Evolutionary conservation across 2,797 vertebrate genomes (phyloP).

Genomic region (Bradypus variegatus): DNA sequence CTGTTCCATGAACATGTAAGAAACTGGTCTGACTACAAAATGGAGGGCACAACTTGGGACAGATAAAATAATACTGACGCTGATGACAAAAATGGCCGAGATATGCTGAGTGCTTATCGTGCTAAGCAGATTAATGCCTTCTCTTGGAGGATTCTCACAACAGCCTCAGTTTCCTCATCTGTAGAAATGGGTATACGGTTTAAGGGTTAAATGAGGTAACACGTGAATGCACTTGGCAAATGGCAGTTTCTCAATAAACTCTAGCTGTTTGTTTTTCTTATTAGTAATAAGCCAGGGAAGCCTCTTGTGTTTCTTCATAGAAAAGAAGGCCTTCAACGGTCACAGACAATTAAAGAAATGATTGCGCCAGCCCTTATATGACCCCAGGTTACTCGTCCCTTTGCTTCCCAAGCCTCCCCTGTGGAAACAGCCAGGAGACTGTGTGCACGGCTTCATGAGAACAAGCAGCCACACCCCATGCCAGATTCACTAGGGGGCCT

Average conservation of each 20-base stretch:
- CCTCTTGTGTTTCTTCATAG: conserved; percentile 18
- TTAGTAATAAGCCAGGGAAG: conserved; percentile 10
- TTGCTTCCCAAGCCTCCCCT: neutral
- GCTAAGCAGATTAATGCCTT: neutral
- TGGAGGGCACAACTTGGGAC: neutral
- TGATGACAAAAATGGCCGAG: neutral
- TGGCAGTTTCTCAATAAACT: conserved; percentile 17
- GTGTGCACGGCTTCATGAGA: neutral
- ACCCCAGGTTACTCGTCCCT: conserved; percentile 3
- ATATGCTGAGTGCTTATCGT: neutral
- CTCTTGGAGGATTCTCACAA: neutral
- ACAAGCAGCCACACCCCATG: neutral
- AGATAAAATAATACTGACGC: neutral
- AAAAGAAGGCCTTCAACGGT: conserved; percentile 19
- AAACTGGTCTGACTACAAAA: neutral
- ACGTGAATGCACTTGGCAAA: conserved; percentile 27
- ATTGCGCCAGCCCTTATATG: conserved; percentile 37
- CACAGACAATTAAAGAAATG: conserved; percentile 45
- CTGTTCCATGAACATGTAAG: neutral
- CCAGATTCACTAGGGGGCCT: neutral
- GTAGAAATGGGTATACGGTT: conserved; percentile 29
- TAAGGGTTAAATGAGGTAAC: conserved; percentile 19
- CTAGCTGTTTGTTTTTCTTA: conserved; percentile 36
- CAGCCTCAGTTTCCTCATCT: conserved; percentile 36
- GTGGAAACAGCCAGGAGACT: neutral